phyloP scores from a whole-genome alignment of 2,888 invertebrate species.

The Pseudoips prasinana region DNA sequence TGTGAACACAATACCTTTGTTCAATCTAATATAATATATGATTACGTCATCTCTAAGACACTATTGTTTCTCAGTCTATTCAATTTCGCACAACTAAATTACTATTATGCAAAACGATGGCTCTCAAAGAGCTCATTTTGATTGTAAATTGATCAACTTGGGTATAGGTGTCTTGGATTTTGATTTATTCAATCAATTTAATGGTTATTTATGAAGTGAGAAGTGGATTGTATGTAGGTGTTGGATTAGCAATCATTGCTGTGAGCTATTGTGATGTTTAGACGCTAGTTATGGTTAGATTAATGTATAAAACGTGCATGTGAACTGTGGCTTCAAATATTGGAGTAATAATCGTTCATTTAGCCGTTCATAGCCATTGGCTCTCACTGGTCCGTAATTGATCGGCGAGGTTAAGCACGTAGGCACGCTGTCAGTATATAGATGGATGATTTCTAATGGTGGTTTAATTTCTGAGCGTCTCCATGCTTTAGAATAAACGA shows the following conservation, averaged over 20 bases:
- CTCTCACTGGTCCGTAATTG: no score
- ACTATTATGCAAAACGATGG: conserved; percentile 35
- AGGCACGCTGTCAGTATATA: no score
- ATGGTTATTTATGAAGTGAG: conserved; percentile 32
- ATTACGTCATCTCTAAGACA: conserved; percentile 25
- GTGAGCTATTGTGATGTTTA: conserved; percentile 7
- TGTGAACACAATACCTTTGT: conserved; percentile 26
- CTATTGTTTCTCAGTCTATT: conserved; percentile 33
- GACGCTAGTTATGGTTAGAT: conserved; percentile 17
- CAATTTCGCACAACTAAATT: conserved; percentile 31
- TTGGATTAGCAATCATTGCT: conserved; percentile 4
- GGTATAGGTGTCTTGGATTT: conserved; percentile 25
- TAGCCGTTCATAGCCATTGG: no score
- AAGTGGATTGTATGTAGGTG: conserved; percentile 15
- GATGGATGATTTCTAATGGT: no score
- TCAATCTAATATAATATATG: conserved; percentile 23
- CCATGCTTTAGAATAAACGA: no score
- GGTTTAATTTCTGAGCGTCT: no score
- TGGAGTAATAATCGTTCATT: no score
- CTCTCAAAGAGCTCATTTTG: conserved; percentile 48
- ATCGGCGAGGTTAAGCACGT: no score
- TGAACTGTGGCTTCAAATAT: no score
- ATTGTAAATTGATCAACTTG: conserved; percentile 64
- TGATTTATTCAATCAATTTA: conserved; percentile 34
- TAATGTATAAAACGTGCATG: conserved; percentile 1